Conservation (phyloP, 2,797 vertebrate species). For the Psittacula echo region DNA sequence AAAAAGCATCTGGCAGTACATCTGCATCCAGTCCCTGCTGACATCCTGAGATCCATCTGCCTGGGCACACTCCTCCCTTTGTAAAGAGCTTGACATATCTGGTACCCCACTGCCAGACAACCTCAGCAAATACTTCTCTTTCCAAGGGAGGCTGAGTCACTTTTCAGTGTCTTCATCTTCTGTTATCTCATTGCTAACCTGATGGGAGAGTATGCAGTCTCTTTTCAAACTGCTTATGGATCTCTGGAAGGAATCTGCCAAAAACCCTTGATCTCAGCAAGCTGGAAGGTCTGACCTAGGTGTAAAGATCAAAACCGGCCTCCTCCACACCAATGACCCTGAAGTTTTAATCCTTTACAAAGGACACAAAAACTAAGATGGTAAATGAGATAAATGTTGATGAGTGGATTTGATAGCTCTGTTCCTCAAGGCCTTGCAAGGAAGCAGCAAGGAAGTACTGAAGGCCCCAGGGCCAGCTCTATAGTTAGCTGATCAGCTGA, state of each 20-base stretch:
- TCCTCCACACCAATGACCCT: background rate
- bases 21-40: conserved; percentile 51
- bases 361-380: background rate
- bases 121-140: conserved; percentile 39
- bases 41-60: background rate
- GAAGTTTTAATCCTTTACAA: background rate
- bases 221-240: background rate
- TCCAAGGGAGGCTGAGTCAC: background rate
- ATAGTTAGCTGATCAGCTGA: background rate
- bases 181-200: background rate
- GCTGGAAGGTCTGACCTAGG: background rate
- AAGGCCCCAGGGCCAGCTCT: background rate
- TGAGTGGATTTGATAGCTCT: background rate
- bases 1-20: conserved; percentile 56
- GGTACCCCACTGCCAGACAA: conserved; percentile 38
- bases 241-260: background rate
- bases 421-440: background rate
- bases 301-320: background rate
- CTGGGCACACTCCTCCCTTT: background rate
- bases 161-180: conserved; percentile 9
- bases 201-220: background rate
- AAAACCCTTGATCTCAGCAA: background rate
- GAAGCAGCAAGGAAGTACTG: background rate
- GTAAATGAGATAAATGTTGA: background rate
- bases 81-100: background rate